Percentiles rank a stretch among this genome's conserved stretches.
These are phyloP conservation scores for Uromys caudimaculatus DNA, from an alignment of 2,797 vertebrate genomes.

Conservation along the genomic window DNA sequence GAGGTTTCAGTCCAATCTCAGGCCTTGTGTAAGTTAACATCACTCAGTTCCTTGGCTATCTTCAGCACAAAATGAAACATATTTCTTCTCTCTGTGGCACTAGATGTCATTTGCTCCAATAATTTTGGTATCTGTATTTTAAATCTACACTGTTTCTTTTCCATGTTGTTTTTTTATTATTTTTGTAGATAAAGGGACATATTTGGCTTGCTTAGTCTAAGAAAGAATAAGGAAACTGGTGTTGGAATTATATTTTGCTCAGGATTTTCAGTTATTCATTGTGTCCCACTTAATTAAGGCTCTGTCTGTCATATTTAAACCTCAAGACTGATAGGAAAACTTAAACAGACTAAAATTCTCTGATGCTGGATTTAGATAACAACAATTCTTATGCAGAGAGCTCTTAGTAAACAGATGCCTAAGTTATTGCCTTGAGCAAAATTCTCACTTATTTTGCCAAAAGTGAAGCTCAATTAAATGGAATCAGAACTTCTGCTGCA, in stretches of 20 bases:
- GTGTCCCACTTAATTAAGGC: constrained; percentile 29
- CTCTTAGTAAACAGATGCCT: constrained; percentile 65
- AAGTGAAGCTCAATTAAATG: constrained; percentile 67
- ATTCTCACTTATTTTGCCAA: constrained; percentile 64
- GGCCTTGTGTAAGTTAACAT: constrained; percentile 47
- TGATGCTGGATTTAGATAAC: constrained; percentile 50
- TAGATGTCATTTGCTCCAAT: not conserved
- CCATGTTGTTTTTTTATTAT: not conserved
- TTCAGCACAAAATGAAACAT: constrained; percentile 33
- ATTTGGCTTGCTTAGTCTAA: constrained; percentile 15
- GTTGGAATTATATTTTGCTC: not conserved
- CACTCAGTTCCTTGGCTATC: not conserved
- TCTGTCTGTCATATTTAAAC: constrained; percentile 64
- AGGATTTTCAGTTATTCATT: constrained; percentile 35
- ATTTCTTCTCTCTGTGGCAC: not conserved
- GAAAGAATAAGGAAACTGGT: not conserved
- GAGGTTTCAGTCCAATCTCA: constrained; percentile 42
- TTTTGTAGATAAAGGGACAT: not conserved
- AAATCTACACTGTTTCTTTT: not conserved
- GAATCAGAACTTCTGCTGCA: constrained; percentile 51
- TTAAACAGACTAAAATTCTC: constrained; percentile 47
- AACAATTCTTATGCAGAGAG: constrained; percentile 13
- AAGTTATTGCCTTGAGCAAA: constrained; percentile 50
- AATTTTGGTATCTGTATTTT: constrained; percentile 28
- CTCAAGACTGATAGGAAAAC: constrained; percentile 48